A percentile compares a stretch with the other conserved stretches of the same genome.
Evolutionary conservation across 2,797 vertebrate species (phyloP).

Genomic region (Schizothorax lantsangensis): DNA sequence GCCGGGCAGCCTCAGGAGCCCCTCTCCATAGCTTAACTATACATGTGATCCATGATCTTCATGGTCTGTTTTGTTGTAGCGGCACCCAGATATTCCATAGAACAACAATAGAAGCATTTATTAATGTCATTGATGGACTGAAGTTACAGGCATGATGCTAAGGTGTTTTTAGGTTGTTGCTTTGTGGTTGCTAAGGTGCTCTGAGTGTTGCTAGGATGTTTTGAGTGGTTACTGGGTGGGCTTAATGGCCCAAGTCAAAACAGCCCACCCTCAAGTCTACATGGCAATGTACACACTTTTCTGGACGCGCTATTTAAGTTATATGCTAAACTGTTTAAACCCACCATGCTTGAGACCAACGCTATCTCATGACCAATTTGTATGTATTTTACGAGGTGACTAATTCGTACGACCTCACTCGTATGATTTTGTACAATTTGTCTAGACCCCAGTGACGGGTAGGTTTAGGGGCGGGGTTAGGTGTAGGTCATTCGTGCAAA

Average conservation of each 20-base stretch:
- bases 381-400: too few relatives aligned
- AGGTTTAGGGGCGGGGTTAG: too few relatives aligned
- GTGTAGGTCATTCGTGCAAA: too few relatives aligned
- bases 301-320: background rate
- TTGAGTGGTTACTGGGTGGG: conserved; percentile 28
- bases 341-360: background rate
- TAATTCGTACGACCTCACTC: too few relatives aligned
- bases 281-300: background rate
- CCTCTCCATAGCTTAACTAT: conserved; percentile 51
- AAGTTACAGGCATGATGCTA: background rate
- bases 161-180: background rate
- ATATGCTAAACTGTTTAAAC: background rate
- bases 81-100: background rate
- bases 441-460: too few relatives aligned
- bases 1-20: conserved; percentile 67
- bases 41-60: background rate
- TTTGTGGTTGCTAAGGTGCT: conserved; percentile 16
- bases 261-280: background rate
- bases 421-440: too few relatives aligned
- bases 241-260: background rate
- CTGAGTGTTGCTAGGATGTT: conserved; percentile 15
- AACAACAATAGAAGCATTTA: background rate
- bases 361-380: too few relatives aligned
- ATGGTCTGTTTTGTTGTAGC: background rate
- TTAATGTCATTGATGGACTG: background rate